Base-by-base conservation (phyloP, 2,797 vertebrate species). In the Coregonus suidteri region DNA sequence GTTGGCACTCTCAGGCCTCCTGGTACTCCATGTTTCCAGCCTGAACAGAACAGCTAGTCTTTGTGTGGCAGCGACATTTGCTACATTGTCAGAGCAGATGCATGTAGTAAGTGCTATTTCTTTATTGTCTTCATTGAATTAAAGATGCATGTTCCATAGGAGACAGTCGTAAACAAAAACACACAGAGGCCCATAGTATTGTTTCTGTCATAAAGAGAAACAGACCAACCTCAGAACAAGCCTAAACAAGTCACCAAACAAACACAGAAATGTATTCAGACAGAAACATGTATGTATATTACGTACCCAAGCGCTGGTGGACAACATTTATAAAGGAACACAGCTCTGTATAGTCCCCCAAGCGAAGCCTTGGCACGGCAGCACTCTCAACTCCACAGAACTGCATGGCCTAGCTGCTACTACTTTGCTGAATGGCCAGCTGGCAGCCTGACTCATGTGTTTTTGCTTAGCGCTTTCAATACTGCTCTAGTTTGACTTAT, bases 21-120 rank as follows among this genome's bases (percentile, higher is more conserved):
- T 68, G 4, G 85, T 81, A 79, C 81, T 37, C 81, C 82, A 67
- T 88, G 86, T 91, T 92, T 90, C 87, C 91, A 89, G 72, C 76
- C 82, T 47, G 82, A 62, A 73, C 35, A 76, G 80, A 90, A 92
- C 92, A 92, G 84, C 25, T 18, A 31, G 59, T 66, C 25, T 66
- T 73, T 73, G 37, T 88, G 70, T 35, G 77, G 74, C 77, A 71
- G 75, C 72, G 70, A 81, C 75, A 81, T 82, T 88, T 73, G 73
- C 70, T 72, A 80, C 75, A 81, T 82, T 88, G 87, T 87, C 81
- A 7, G 77, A 81, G 84, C 86, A 73, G 83, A 85, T 81, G 83
- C 79, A 76, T 77, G 66, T 70, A 85, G 78, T 71, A 75, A 53
- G 68, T 25, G 41, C 77, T 81, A 88, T 64, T 30, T 9, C 16